Base-by-base conservation (phyloP, 2,888 invertebrate species). In the Cosmia trapezina region DNA sequence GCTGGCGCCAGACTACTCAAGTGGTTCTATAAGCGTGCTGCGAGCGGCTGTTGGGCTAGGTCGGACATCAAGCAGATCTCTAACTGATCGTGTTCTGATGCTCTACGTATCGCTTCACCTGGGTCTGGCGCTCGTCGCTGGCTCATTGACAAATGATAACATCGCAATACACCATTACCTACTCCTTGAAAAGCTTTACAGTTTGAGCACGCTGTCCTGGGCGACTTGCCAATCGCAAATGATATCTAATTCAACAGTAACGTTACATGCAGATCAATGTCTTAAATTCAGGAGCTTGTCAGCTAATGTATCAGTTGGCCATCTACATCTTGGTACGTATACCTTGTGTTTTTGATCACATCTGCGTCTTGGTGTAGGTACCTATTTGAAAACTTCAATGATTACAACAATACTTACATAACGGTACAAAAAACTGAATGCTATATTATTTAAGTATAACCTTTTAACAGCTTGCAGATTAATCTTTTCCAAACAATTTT, bases 21-120 rank as follows among this genome's bases (percentile, higher is more conserved):
- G 93, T 93, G 91, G 84, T 88, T 89, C 93, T 90, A 91, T 89
- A 90, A 85, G 84, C 87, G 89, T 77, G 81, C 84, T 73, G 84
- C 84, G 76, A 33, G 63, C 67, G 73, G 81, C 74, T 80, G 87
- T 90, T 91, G 87, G 79, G 88, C 87, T 90, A 91, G 91, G 91
- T 91, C 91, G 85, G 83, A 85, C 78, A 84, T 80, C 83, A 62
- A 74, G 69, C 85, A 81, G 86, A 82, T 82, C 83, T n/a, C 69
- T 51, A 49, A 72, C 81, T 67, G 83, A 73, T 70, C 77, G 14
- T 28, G 19, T 51, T 59, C 5, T 19, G 33, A 22, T n/a, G 60
- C 47, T 22, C 28, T 53, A 28, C 51, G 75, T 37, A 22, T 17
- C 47, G 43, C 47, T 37, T 56, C 49, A 56, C 62, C 22, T 49